phyloP scores from a whole-genome alignment of 2,797 vertebrate species.

The Numenius phaeopus region DNA sequence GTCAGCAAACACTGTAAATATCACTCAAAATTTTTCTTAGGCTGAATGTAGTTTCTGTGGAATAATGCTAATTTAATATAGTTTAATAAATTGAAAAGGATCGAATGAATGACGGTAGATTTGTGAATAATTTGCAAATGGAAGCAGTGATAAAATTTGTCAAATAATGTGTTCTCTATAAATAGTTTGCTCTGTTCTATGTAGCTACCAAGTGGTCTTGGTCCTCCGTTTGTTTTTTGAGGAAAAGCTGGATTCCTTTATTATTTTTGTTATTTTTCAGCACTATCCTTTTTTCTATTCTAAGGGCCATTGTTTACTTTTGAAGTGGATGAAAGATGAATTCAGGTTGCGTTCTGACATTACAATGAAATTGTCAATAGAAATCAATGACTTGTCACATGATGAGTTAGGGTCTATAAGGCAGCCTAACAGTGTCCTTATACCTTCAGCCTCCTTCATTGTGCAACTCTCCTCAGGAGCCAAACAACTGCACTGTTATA shows the following conservation, averaged over 20 bases:
- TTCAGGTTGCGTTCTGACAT: slow-evolving; percentile 70
- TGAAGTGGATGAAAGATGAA: slow-evolving; percentile 72
- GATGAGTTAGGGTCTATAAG: slow-evolving; percentile 73
- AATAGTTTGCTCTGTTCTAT: slow-evolving; percentile 23
- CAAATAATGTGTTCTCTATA: slow-evolving; percentile 21
- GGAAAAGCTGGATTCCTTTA: background rate
- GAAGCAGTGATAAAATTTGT: slow-evolving; percentile 39
- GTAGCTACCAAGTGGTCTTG: background rate
- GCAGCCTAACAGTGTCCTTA: slow-evolving; percentile 51
- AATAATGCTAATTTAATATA: slow-evolving; percentile 28
- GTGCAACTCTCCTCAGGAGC: slow-evolving; percentile 40
- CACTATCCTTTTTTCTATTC: background rate
- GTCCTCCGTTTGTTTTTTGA: slow-evolving; percentile 38
- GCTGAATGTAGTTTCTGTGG: slow-evolving; percentile 16
- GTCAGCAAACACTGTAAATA: slow-evolving; percentile 36
- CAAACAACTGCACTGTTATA: slow-evolving; percentile 49
- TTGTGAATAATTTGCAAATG: slow-evolving; percentile 52
- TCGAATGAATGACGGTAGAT: slow-evolving; percentile 15
- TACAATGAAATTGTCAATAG: slow-evolving; percentile 79
- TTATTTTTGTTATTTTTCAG: slow-evolving; percentile 3
- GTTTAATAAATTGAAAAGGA: slow-evolving; percentile 9
- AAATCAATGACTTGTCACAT: slow-evolving; percentile 77
- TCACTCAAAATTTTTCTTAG: background rate
- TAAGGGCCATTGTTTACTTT: slow-evolving; percentile 73
- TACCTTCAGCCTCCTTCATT: slow-evolving; percentile 57